Percentiles rank a stretch among this genome's conserved stretches.
Evolutionary conservation across 1,140 invertebrate genomes (phyloP).

Genomic region (Bombus superbus): DNA sequence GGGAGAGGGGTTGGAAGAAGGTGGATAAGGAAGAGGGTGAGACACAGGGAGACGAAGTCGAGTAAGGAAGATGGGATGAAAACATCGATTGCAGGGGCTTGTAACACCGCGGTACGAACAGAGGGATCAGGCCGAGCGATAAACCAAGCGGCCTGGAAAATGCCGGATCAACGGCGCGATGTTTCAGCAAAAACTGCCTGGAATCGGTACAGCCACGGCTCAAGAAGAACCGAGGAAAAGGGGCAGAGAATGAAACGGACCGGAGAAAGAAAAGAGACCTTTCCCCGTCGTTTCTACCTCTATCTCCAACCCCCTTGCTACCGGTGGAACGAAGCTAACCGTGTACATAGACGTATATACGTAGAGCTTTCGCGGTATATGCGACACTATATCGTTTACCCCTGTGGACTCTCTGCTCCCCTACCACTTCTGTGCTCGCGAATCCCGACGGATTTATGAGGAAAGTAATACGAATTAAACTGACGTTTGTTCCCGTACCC

Average conservation of each 20-base stretch:
- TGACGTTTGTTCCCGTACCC: conserved; percentile 71
- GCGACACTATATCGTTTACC: conserved; percentile 68
- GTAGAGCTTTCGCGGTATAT: conserved; percentile 69
- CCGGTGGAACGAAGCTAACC: conserved; percentile 20
- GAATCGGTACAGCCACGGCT: conserved; percentile 70
- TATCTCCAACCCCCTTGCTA: not conserved
- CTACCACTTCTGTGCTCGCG: conserved; percentile 52
- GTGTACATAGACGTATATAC: conserved; percentile 23
- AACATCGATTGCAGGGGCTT: conserved; percentile 79
- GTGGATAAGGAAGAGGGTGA: not conserved
- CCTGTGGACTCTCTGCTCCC: conserved; percentile 3
- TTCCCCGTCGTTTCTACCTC: conserved; percentile 14
- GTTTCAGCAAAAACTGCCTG: conserved; percentile 80
- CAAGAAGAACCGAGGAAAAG: conserved; percentile 45
- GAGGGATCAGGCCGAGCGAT: conserved; percentile 78
- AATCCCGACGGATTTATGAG: conserved; percentile 77
- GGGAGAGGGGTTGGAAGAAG: not conserved
- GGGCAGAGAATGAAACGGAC: conserved; percentile 14
- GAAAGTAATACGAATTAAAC: conserved; percentile 80
- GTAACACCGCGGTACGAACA: conserved; percentile 79
- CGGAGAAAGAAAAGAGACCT: conserved; percentile 2
- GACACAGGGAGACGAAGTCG: conserved; percentile 58
- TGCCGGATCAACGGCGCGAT: conserved; percentile 78
- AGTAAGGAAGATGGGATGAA: conserved; percentile 76
- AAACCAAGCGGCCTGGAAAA: conserved; percentile 80